Evolutionary conservation across 1,140 invertebrate species (phyloP).

Genomic region (Pseudoatta argentina): DNA sequence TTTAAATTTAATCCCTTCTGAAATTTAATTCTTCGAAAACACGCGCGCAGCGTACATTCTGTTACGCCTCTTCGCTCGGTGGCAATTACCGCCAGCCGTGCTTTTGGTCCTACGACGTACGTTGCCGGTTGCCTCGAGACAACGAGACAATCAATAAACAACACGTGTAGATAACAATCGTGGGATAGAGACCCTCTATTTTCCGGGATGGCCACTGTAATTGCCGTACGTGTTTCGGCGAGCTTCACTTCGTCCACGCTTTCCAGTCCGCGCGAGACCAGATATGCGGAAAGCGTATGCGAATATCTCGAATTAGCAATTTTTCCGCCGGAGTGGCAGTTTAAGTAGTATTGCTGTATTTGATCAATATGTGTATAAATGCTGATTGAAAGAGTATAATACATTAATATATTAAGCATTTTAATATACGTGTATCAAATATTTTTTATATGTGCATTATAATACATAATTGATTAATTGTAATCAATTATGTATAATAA

Average conservation of each 20-base stretch:
- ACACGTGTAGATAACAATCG: slow-evolving; percentile 86
- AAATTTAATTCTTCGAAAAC: slow-evolving; percentile 69
- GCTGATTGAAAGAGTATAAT: not conserved
- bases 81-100: slow-evolving; percentile 81
- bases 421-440: not conserved
- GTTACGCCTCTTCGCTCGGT: slow-evolving; percentile 67
- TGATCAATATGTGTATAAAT: not conserved
- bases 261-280: slow-evolving; percentile 38
- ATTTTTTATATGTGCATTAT: not conserved
- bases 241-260: slow-evolving; percentile 65
- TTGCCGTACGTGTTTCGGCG: slow-evolving; percentile 80
- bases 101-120: slow-evolving; percentile 75
- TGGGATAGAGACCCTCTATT: slow-evolving; percentile 81
- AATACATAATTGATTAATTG: not conserved
- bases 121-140: slow-evolving; percentile 77
- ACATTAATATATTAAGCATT: not conserved
- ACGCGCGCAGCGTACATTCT: slow-evolving; percentile 65
- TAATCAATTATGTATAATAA: not conserved
- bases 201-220: slow-evolving; percentile 80
- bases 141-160: slow-evolving; percentile 85
- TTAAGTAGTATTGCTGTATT: not conserved
- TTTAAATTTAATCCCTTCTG: slow-evolving; percentile 62
- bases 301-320: slow-evolving; percentile 47
- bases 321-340: not conserved
- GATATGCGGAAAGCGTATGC: slow-evolving; percentile 28